Evolutionary conservation across 53 echinoderm and acorn worm genomes (phyloP).

Genomic region (Pentamera pediparva): DNA sequence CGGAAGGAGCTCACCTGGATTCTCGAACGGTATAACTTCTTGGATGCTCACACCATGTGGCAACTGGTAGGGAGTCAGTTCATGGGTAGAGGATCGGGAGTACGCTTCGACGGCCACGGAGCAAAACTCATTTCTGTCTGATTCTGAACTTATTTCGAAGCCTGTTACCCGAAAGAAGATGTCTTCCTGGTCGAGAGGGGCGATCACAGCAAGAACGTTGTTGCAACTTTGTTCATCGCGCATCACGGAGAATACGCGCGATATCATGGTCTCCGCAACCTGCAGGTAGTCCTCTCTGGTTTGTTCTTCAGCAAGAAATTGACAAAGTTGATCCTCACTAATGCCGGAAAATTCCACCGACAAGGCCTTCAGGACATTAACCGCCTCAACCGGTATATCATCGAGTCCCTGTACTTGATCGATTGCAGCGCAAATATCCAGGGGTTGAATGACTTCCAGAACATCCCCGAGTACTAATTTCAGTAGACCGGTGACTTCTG

Average conservation of each 20-base stretch:
- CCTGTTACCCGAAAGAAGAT: not conserved
- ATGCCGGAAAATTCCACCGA: not conserved
- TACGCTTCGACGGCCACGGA: not conserved
- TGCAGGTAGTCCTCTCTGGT: conserved; percentile 5
- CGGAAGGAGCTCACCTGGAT: not conserved
- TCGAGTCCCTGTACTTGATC: too few relatives aligned
- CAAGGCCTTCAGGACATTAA: not conserved
- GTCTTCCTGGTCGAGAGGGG: not conserved
- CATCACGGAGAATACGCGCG: not conserved
- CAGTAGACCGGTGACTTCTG: not conserved
- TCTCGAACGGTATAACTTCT: conserved; percentile 3
- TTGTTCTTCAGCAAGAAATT: not conserved
- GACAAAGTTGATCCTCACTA: not conserved
- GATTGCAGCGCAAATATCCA: conserved; percentile 15
- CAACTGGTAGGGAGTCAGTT: not conserved
- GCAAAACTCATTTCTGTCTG: too few relatives aligned
- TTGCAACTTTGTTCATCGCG: not conserved
- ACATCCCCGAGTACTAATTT: not conserved
- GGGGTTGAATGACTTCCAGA: not conserved
- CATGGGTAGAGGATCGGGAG: not conserved
- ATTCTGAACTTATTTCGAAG: not conserved
- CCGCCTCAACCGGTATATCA: too few relatives aligned
- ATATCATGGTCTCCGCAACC: not conserved
- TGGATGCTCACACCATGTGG: not conserved
- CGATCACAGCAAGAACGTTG: not conserved